phyloP scores from a whole-genome alignment of 2,797 vertebrate species.

The Perodicticus potto region DNA sequence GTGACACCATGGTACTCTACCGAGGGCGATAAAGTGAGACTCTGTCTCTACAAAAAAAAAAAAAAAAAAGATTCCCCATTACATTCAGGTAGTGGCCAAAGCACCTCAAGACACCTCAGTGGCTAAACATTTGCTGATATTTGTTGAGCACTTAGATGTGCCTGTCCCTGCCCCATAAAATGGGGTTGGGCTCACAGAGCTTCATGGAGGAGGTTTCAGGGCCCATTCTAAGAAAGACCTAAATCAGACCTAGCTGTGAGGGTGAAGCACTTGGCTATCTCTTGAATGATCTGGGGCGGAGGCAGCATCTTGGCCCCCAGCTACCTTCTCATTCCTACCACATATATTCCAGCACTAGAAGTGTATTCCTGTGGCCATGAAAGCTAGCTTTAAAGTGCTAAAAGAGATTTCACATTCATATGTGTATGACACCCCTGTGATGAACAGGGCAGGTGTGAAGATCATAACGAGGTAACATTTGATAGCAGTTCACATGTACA shows the following conservation, averaged over 20 bases:
- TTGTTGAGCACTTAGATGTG: neutral
- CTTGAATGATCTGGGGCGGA: neutral
- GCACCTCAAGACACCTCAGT: neutral
- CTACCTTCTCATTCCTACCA: neutral
- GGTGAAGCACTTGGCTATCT: neutral
- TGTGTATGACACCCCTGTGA: neutral
- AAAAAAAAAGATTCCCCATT: neutral
- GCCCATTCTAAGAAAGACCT: neutral
- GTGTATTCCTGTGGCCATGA: neutral
- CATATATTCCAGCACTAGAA: neutral
- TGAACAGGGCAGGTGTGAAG: neutral
- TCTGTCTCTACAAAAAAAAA: no score
- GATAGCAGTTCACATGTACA: neutral
- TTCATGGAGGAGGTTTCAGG: neutral
- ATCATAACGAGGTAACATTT: accelerated
- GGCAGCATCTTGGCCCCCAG: neutral
- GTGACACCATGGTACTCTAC: no score
- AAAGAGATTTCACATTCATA: neutral
- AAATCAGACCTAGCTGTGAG: neutral
- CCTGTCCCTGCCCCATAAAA: neutral
- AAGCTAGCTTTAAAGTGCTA: neutral
- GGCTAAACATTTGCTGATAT: neutral
- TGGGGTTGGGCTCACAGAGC: neutral
- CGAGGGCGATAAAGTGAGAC: no score
- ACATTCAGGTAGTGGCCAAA: neutral